A percentile compares a stretch with the other conserved stretches of the same genome.
Conservation (phyloP, 2,113 vertebrate species). For the Campylomormyrus numenius region DNA sequence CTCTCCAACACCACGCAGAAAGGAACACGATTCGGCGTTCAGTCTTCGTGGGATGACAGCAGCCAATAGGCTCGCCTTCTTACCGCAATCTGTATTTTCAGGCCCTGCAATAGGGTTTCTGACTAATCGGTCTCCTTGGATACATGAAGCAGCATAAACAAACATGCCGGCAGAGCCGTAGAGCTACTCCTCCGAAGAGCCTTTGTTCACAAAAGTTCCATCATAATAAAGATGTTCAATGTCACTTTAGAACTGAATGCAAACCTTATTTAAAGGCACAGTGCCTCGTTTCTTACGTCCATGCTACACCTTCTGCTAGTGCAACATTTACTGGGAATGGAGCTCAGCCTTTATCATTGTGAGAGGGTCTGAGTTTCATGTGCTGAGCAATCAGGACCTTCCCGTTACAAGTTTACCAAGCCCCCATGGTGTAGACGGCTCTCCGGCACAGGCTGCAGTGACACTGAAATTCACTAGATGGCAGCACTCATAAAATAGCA, state of each 20-base stretch:
- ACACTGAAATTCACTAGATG: slow-evolving; percentile 54
- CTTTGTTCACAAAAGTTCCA: background rate
- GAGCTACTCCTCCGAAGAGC: background rate
- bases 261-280: background rate
- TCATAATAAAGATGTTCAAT: background rate
- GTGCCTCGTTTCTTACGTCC: background rate
- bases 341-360: background rate
- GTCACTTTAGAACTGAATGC: background rate
- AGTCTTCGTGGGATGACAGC: background rate
- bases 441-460: background rate
- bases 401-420: background rate
- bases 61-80: background rate
- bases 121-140: background rate
- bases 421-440: background rate
- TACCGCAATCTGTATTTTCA: background rate
- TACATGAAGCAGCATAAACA: background rate
- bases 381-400: background rate
- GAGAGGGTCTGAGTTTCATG: background rate
- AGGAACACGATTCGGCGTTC: background rate
- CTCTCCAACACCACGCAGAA: background rate
- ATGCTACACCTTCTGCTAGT: background rate
- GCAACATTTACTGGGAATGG: background rate
- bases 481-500: slow-evolving; percentile 54
- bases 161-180: background rate
- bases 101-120: background rate